A percentile compares a stretch with the other conserved stretches of the same genome.
phyloP scores from a whole-genome alignment of 2,797 vertebrate species.

The Acipenser ruthenus region DNA sequence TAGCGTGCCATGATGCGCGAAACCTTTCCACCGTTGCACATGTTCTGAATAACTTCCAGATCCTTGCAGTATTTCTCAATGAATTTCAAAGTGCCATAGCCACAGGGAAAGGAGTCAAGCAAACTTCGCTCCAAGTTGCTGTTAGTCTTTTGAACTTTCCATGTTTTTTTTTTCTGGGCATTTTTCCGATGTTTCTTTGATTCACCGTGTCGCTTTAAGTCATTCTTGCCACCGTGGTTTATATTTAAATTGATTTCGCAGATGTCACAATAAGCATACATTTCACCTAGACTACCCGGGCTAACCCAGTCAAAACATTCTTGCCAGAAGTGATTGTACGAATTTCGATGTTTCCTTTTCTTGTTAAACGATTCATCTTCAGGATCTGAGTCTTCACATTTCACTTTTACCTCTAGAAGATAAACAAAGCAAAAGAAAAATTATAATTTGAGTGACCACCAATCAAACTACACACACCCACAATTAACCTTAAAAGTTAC shows the following conservation, averaged over 20 bases:
- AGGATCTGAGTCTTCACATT: constrained; percentile 7
- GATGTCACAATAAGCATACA: constrained; percentile 44
- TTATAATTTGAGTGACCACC: background rate
- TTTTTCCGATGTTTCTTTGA: constrained; percentile 40
- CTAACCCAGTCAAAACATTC: constrained; percentile 39
- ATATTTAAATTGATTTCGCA: constrained; percentile 43
- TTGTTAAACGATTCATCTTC: constrained; percentile 18
- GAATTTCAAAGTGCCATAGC: constrained; percentile 40
- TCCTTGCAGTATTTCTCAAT: constrained; percentile 39
- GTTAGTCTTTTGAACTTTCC: background rate
- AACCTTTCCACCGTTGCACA: constrained; percentile 10
- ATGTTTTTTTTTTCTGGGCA: background rate
- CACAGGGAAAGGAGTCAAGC: constrained; percentile 27
- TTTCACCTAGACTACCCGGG: constrained; percentile 39
- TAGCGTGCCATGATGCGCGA: constrained; percentile 29
- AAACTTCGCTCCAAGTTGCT: background rate
- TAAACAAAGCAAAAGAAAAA: background rate
- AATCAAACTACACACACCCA: background rate
- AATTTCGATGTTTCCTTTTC: background rate
- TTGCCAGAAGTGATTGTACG: constrained; percentile 39
- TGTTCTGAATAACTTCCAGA: background rate
- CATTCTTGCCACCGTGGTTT: constrained; percentile 25
- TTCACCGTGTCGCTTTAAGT: constrained; percentile 42
- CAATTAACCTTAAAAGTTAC: no score
- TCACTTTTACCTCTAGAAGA: constrained; percentile 22